A percentile compares a stretch with the other conserved stretches of the same genome.
Conservation (phyloP, 2,113 vertebrate species). For the Mustela nigripes region DNA sequence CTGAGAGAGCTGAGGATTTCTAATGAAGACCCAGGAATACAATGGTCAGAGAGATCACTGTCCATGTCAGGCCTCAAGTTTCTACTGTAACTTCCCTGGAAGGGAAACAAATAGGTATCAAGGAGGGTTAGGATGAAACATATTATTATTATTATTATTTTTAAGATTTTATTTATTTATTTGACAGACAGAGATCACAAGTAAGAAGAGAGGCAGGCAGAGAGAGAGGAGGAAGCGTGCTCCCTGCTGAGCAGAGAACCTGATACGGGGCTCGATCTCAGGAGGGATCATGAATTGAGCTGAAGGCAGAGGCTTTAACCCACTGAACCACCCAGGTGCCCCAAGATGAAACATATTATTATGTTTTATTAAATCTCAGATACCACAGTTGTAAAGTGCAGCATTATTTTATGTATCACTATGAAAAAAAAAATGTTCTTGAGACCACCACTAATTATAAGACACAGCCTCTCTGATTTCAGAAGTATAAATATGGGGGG, state of each 20-base stretch:
- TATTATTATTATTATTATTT: background rate
- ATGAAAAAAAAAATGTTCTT: background rate
- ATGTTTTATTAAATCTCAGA: background rate
- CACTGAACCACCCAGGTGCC: too few relatives aligned
- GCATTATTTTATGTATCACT: background rate
- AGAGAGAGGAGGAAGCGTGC: too few relatives aligned
- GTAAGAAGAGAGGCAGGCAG: too few relatives aligned
- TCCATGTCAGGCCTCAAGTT: background rate
- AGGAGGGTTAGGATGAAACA: background rate
- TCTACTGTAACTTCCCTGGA: background rate
- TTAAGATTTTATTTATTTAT: too few relatives aligned
- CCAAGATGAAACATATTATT: background rate
- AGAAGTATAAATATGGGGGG: background rate
- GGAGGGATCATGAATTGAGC: too few relatives aligned
- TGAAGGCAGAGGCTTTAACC: too few relatives aligned
- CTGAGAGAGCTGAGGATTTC: background rate
- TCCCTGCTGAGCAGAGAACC: too few relatives aligned
- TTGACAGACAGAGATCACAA: too few relatives aligned
- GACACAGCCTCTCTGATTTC: background rate
- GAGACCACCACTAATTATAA: background rate
- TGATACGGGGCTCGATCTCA: too few relatives aligned
- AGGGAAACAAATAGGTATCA: slow-evolving; percentile 25
- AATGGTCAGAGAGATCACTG: background rate
- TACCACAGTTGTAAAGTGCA: background rate
- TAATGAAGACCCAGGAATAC: background rate